Conservation (phyloP, 1,140 invertebrate species). For the Apis mellifera region Amel_HAv3.1 CM009937.2:2752501-2753000, state of each 20-base stretch:
- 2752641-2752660: constrained; percentile 4
- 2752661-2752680: constrained; percentile 36
- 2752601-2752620: not conserved
- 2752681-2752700: constrained; percentile 26
- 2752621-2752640: constrained; percentile 29
- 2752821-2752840: not conserved
- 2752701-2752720: not conserved
- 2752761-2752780: too few species aligned
- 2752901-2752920: too few species aligned
- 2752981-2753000: constrained; percentile 63
- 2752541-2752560: constrained; percentile 21
- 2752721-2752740: too few species aligned
- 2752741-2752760: too few species aligned
- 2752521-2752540: constrained; percentile 14
- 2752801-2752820: not conserved
- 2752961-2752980: constrained; percentile 20
- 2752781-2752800: not conserved
- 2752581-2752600: too few species aligned
- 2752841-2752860: not conserved
- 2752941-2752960: constrained; percentile 8
- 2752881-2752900: too few species aligned
- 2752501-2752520: constrained; percentile 33
- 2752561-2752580: not conserved
- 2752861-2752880: too few species aligned
- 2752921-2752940: not conserved